phyloP scores from a whole-genome alignment of 1,140 invertebrate species.

The Sycophaga agraensis region DNA sequence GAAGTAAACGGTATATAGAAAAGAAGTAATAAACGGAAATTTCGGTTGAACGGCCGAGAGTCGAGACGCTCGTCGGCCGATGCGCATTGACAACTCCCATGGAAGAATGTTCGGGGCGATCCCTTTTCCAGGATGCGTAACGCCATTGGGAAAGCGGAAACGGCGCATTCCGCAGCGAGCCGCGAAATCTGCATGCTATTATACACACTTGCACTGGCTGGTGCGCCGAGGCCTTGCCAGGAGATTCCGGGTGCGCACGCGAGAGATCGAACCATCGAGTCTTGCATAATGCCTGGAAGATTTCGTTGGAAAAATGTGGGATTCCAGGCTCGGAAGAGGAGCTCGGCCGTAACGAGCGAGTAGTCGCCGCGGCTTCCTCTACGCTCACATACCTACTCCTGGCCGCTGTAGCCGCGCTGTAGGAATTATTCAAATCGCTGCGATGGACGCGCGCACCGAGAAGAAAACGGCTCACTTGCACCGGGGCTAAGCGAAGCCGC shows the following conservation, averaged over 20 bases:
- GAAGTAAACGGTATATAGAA: too few species aligned
- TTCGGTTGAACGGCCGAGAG: too few species aligned
- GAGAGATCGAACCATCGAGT: slow-evolving; percentile 2
- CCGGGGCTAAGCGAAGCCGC: neutral
- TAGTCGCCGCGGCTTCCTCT: neutral
- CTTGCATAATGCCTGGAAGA: slow-evolving; percentile 18
- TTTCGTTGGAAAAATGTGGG: slow-evolving; percentile 23
- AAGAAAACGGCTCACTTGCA: slow-evolving; percentile 25
- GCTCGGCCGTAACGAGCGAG: slow-evolving; percentile 18
- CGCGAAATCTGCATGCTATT: slow-evolving; percentile 6
- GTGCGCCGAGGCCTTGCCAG: neutral
- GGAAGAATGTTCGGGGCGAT: too few species aligned
- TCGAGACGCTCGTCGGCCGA: too few species aligned
- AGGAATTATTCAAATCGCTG: slow-evolving; percentile 55
- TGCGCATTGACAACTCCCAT: too few species aligned
- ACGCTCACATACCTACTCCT: too few species aligned
- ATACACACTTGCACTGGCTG: slow-evolving; percentile 18
- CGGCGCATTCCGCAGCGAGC: neutral
- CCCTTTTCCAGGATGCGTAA: neutral
- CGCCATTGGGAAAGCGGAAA: slow-evolving; percentile 10
- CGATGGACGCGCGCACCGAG: slow-evolving; percentile 32
- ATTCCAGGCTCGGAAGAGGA: slow-evolving; percentile 25
- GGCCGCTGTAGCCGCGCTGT: slow-evolving; percentile 25
- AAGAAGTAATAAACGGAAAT: too few species aligned
- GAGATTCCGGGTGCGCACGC: neutral